phyloP scores from a whole-genome alignment of 2,113 vertebrate genomes.

The Dendropsophus ebraccatus region DNA sequence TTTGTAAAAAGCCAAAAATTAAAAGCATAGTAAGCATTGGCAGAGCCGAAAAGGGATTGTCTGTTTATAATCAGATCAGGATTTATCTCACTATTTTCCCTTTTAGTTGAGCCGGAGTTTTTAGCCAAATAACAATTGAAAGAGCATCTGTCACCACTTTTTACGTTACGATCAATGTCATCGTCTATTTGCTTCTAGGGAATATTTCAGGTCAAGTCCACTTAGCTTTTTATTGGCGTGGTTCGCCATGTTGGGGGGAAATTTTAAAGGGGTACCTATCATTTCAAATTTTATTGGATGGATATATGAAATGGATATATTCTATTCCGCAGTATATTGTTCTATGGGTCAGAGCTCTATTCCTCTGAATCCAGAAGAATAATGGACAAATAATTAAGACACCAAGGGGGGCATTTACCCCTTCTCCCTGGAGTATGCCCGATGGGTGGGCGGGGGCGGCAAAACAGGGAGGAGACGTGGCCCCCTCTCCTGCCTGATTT shows the following conservation, averaged over 20 bases:
- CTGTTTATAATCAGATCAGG: conserved; percentile 2
- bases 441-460: too few relatives aligned
- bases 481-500: too few relatives aligned
- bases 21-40: neutral
- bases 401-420: too few relatives aligned
- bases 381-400: too few relatives aligned
- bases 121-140: neutral
- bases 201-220: neutral
- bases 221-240: neutral
- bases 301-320: too few relatives aligned
- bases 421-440: too few relatives aligned
- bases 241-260: neutral
- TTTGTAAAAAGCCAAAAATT: conserved; percentile 5
- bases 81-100: neutral
- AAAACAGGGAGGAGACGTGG: too few relatives aligned
- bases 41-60: neutral
- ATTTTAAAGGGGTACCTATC: neutral
- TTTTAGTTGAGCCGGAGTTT: neutral
- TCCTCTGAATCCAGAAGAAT: too few relatives aligned
- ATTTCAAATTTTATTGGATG: neutral
- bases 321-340: too few relatives aligned
- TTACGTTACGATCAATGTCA: neutral
- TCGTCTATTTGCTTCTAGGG: neutral
- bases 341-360: too few relatives aligned
- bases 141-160: neutral